Evolutionary conservation across 2,113 vertebrate genomes (phyloP).

Genomic region (Asarcornis scutulata): DNA sequence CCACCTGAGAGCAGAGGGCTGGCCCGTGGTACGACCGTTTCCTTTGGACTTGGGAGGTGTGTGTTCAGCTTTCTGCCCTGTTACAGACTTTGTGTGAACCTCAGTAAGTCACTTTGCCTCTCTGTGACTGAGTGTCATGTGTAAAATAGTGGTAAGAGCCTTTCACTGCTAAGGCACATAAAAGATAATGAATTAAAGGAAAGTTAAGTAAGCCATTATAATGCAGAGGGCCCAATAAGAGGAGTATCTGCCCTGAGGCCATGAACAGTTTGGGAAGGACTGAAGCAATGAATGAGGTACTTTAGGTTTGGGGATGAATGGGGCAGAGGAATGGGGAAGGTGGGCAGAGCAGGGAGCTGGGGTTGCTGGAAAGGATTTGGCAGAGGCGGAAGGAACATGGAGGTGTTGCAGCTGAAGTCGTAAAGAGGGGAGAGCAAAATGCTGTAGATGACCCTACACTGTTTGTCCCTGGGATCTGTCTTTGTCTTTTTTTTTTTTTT

Average conservation of each 20-base stretch:
- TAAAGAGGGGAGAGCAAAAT: background rate
- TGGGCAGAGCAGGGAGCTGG: background rate
- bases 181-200: background rate
- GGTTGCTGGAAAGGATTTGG: background rate
- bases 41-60: background rate
- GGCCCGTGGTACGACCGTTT: background rate
- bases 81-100: background rate
- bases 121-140: background rate
- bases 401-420: background rate
- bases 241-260: background rate
- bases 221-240: background rate
- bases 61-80: background rate
- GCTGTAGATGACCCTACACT: background rate
- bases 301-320: constrained; percentile 9
- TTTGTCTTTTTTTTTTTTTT: constrained; percentile 4
- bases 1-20: background rate
- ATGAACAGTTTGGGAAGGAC: constrained; percentile 3
- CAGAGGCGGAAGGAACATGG: background rate
- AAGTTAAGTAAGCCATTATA: background rate
- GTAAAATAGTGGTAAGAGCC: background rate
- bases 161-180: background rate
- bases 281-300: constrained; percentile 11
- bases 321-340: background rate
- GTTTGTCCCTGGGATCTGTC: background rate
- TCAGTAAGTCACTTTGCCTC: background rate